Evolutionary conservation across 2,113 vertebrate species (phyloP).

Genomic region (Leuciscus idus): DNA sequence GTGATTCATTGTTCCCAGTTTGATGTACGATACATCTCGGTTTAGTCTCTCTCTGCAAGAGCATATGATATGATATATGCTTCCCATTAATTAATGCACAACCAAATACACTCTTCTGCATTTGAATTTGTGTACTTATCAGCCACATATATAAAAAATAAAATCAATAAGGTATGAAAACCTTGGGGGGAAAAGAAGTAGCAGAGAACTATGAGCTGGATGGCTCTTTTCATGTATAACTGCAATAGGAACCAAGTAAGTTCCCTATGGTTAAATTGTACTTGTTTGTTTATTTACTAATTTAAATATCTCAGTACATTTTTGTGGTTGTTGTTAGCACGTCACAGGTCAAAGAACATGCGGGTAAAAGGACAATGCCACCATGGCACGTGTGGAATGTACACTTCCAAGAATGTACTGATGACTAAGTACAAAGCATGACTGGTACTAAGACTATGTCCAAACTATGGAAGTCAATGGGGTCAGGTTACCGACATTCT

Average conservation of each 20-base stretch:
- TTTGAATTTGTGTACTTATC: not conserved
- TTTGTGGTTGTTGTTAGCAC: not conserved
- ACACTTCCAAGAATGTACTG: too few species aligned
- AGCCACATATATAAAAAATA: not conserved
- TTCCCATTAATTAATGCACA: not conserved
- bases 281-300: not conserved
- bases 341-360: too few species aligned
- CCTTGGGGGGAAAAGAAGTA: not conserved
- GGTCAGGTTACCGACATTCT: too few species aligned
- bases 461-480: too few species aligned
- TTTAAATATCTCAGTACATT: not conserved
- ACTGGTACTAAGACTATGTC: too few species aligned
- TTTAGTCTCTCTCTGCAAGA: not conserved
- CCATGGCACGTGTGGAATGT: not conserved
- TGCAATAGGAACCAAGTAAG: not conserved
- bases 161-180: constrained; percentile 13
- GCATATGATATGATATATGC: not conserved
- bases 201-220: not conserved
- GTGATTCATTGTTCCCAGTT: not conserved
- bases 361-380: not conserved
- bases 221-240: not conserved
- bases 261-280: not conserved
- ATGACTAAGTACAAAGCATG: too few species aligned
- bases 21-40: not conserved
- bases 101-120: not conserved